A percentile compares a stretch with the other conserved stretches of the same genome.
phyloP scores from a whole-genome alignment of 2,113 vertebrate genomes.

The Protobothrops mucrosquamatus region DNA sequence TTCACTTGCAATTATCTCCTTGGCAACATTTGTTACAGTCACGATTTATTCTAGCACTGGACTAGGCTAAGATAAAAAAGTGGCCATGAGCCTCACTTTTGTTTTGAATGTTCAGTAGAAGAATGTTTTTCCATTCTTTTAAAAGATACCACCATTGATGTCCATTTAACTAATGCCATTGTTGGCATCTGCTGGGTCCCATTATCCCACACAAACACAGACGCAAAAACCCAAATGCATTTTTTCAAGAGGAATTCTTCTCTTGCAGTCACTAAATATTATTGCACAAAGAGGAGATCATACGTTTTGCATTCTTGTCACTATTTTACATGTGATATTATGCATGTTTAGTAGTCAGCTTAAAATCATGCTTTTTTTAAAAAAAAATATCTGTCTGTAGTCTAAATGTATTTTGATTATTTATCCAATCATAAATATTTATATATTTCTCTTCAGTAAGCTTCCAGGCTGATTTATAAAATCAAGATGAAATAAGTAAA shows the following conservation, averaged over 20 bases:
- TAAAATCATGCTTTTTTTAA: not conserved
- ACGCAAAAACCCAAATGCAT: not conserved
- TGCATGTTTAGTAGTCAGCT: not conserved
- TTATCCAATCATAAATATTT: not conserved
- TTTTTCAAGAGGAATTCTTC: conserved; percentile 16
- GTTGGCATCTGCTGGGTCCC: not conserved
- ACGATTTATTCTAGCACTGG: conserved; percentile 58
- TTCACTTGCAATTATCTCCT: conserved; percentile 62
- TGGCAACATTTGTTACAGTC: conserved; percentile 58
- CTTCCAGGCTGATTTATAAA: not conserved
- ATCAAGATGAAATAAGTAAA: not conserved
- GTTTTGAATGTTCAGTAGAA: conserved; percentile 18
- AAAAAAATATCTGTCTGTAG: not conserved
- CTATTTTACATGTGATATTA: not conserved
- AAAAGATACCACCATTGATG: conserved; percentile 31
- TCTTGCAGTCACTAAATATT: not conserved
- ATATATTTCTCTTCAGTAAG: not conserved
- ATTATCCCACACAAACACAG: not conserved
- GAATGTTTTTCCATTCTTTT: conserved; percentile 42
- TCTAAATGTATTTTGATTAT: not conserved
- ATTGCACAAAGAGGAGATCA: not conserved
- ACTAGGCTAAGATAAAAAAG: conserved; percentile 54
- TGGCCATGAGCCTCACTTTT: conserved; percentile 39
- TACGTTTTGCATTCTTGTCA: not conserved
- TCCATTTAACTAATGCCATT: conserved; percentile 17